A percentile compares a stretch with the other conserved stretches of the same genome.
These are phyloP conservation scores for Bufo bufo DNA, from an alignment of 2,113 vertebrate species.

Conservation along the genomic window DNA sequence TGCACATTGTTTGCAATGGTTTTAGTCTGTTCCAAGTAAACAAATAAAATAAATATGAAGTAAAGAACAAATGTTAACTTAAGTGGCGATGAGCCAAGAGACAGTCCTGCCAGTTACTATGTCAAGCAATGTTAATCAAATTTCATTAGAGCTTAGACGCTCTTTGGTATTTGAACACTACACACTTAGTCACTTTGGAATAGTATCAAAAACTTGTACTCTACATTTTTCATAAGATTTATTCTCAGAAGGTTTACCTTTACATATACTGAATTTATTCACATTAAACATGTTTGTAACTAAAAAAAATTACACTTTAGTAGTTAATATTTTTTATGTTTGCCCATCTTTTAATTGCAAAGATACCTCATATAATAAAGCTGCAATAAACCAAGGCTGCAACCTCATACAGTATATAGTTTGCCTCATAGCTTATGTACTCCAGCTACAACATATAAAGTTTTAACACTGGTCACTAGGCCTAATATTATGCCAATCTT, in stretches of 20 bases:
- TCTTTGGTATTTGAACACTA: conserved; percentile 15
- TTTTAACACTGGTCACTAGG: too few species aligned
- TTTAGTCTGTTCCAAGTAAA: conserved; percentile 24
- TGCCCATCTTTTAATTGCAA: not conserved
- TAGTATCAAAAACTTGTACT: conserved; percentile 1
- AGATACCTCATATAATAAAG: too few species aligned
- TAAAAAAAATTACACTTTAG: not conserved
- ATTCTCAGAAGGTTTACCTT: not conserved
- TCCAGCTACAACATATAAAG: too few species aligned
- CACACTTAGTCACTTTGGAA: conserved; percentile 18
- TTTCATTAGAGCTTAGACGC: conserved; percentile 9
- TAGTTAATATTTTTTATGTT: not conserved
- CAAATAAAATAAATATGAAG: conserved; percentile 34
- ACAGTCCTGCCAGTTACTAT: conserved; percentile 25
- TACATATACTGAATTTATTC: not conserved
- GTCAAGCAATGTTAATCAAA: conserved; percentile 23
- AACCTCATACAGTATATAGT: too few species aligned
- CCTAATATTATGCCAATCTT: too few species aligned
- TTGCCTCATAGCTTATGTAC: too few species aligned
- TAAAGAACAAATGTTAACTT: conserved; percentile 33
- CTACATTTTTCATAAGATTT: not conserved
- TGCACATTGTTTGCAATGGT: conserved; percentile 11
- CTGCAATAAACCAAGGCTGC: too few species aligned
- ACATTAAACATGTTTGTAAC: not conserved
- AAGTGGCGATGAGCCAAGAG: conserved; percentile 1